Evolutionary conservation across 2,888 invertebrate genomes (phyloP).

Genomic region (Melanostoma scalare): DNA sequence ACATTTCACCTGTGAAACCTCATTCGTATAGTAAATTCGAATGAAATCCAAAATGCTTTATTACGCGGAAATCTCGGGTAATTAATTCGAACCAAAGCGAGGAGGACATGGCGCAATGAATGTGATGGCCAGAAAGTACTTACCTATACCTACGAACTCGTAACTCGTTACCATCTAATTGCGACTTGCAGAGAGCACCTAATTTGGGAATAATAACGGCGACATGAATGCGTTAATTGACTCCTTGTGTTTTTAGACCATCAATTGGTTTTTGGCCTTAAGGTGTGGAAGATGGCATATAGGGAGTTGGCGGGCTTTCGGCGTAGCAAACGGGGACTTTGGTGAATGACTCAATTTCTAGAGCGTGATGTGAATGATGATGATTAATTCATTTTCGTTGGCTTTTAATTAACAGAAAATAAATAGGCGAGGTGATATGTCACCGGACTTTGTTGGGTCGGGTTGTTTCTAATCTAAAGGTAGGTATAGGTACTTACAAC

Average conservation of each 20-base stretch:
- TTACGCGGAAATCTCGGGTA: conserved; percentile 73
- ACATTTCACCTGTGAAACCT: conserved; percentile 67
- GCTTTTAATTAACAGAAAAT: conserved; percentile 69
- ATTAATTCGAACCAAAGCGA: conserved; percentile 61
- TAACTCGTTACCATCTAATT: conserved; percentile 67
- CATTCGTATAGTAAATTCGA: conserved; percentile 32
- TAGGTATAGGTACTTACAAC: conserved; percentile 24
- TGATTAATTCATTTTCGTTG: conserved; percentile 71
- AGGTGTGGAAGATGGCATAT: background rate
- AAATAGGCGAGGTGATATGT: conserved; percentile 63
- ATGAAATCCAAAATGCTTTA: conserved; percentile 66
- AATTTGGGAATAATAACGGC: conserved; percentile 70
- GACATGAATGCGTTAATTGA: conserved; percentile 72
- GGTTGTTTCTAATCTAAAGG: background rate
- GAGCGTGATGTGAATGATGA: conserved; percentile 73
- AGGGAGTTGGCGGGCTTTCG: background rate
- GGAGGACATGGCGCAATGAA: conserved; percentile 22
- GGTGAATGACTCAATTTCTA: conserved; percentile 68
- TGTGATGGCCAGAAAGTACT: conserved; percentile 15
- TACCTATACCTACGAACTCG: background rate
- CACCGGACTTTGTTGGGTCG: conserved; percentile 25
- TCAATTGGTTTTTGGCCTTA: background rate
- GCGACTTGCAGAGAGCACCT: conserved; percentile 57
- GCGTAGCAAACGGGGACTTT: conserved; percentile 31
- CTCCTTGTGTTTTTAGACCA: conserved; percentile 55